A percentile compares a stretch with the other conserved stretches of the same genome.
phyloP scores from a whole-genome alignment of 1,140 invertebrate genomes.

The Lepeophtheirus salmonis region DNA sequence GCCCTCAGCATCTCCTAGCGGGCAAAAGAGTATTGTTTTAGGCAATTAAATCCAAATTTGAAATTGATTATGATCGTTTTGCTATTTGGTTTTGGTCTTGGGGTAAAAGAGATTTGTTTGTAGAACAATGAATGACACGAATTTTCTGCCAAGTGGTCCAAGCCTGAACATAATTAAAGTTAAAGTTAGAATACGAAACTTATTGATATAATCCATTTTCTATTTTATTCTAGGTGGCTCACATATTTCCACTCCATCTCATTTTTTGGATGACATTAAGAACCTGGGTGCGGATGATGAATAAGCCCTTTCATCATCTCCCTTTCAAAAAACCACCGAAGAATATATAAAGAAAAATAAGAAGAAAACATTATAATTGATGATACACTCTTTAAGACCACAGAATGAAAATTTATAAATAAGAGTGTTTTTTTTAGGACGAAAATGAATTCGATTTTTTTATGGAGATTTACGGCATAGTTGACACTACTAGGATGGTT shows the following conservation, averaged over 20 bases:
- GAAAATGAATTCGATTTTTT: background rate
- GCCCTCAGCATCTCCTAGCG: too few species aligned
- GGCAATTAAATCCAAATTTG: too few species aligned
- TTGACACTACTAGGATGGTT: too few species aligned
- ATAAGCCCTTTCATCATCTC: background rate
- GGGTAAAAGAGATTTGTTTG: too few species aligned
- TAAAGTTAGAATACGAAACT: too few species aligned
- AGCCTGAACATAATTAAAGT: too few species aligned
- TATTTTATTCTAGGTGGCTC: conserved; percentile 17
- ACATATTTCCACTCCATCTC: conserved; percentile 9
- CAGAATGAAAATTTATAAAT: background rate
- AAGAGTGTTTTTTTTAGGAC: background rate
- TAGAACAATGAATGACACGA: too few species aligned
- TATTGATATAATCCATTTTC: background rate
- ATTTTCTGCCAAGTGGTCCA: too few species aligned
- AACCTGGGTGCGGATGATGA: conserved; percentile 4
- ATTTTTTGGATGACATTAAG: conserved; percentile 9
- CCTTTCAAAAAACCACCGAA: background rate
- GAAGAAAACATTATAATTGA: background rate
- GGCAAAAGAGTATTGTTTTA: too few species aligned
- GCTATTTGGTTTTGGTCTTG: too few species aligned
- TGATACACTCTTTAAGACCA: background rate
- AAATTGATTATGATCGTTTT: too few species aligned
- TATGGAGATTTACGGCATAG: too few species aligned
- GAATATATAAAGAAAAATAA: background rate